A percentile compares a stretch with the other conserved stretches of the same genome.
Conservation (phyloP, 1,140 invertebrate genomes). For the Ylistrum balloti region DNA sequence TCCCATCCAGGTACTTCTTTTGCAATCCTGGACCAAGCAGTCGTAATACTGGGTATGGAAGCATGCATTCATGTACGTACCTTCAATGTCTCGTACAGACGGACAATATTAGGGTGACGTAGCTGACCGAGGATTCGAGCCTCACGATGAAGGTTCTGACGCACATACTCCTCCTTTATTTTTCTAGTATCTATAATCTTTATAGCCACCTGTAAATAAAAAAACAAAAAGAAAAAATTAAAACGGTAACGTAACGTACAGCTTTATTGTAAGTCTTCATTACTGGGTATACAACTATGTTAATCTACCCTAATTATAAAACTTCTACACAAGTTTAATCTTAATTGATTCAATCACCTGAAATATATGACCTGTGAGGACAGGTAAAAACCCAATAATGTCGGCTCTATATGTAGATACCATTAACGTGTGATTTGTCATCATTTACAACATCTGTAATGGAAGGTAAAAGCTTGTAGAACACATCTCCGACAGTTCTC, state of each 20-base stretch:
- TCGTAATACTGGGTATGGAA: neutral
- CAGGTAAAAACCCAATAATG: neutral
- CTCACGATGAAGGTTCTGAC: conserved; percentile 87
- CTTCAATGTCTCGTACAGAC: conserved; percentile 88
- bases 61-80: conserved; percentile 78
- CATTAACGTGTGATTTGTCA: neutral
- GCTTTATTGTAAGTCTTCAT: no score
- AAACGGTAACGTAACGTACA: no score
- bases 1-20: no score
- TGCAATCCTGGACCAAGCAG: no score
- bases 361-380: neutral
- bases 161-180: conserved; percentile 87
- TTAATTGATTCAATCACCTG: neutral
- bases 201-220: conserved; percentile 86
- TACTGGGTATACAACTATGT: neutral
- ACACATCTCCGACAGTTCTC: neutral
- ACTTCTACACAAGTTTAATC: neutral
- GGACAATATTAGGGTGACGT: conserved; percentile 87
- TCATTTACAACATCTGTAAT: neutral
- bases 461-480: neutral
- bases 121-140: conserved; percentile 87
- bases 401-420: neutral
- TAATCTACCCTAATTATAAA: neutral
- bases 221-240: neutral
- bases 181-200: conserved; percentile 88